Evolutionary conservation across 1,140 invertebrate genomes (phyloP), one percentile per base, ranked within the genome.

Genomic region (Ceratoteleas bidentatus): DNA sequence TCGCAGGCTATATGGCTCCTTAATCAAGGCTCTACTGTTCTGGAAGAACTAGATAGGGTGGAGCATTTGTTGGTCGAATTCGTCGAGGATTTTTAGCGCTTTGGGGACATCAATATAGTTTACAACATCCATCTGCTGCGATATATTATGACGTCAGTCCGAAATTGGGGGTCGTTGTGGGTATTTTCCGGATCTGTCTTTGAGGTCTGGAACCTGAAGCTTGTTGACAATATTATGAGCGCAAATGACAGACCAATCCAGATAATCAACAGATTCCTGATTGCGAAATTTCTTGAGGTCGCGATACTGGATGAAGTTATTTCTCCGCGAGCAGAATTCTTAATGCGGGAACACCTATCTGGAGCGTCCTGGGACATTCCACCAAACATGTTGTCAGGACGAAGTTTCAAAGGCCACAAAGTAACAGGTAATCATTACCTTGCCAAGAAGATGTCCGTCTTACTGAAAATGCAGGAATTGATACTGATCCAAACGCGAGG

Each of bases 101-200:
- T 68, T 49, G 68, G 68, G 7, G 14, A 40, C 9, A 13, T 6
- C 0, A 49, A 72, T 40, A 83, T 83, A 75, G 65, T 56, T 6
- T 79, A 40, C 36, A 83, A 83, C 13, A 36, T 83, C 14, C 75
- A 79, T 64, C 13, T 83, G 15, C 15, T 79, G 6, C 64, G 40
- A 16, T 75, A 83, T 66, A 9, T 72, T 14, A 9, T 11, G 3
- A 36, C 56, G 34, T 68, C 43, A 6, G 61, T 83, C 3, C 9
- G 52, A 0, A 70, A 70, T 36, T 83, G 81, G 76, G 76, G 81
- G 15, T 75, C 74, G 7, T 7, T 66, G 50, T 83, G 81, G 45
- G 45, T 14, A 2, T 13, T 5, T 13, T n/a, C 45, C 1, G 45
- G 45, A 49, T 11, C 13, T 13, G 2, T n/a, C 6, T 49, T 49